Evolutionary conservation across 2,797 vertebrate genomes (phyloP).

Genomic region (Loriculus beryllinus): DNA sequence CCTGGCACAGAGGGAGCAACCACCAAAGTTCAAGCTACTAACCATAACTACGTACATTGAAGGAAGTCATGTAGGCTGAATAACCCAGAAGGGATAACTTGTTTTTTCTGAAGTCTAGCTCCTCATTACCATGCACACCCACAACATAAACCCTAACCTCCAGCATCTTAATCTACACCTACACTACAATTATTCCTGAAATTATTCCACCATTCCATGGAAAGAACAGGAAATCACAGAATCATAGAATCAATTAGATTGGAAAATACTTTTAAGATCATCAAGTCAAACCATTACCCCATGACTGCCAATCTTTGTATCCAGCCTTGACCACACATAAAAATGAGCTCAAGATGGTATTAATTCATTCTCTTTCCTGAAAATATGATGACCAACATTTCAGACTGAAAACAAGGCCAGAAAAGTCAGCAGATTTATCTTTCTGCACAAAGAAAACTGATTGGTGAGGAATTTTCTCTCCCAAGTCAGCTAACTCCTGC

Average conservation of each 20-base stretch:
- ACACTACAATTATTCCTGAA: neutral
- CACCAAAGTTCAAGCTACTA: neutral
- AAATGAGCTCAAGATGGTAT: neutral
- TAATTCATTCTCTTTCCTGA: neutral
- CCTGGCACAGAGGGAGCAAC: accelerated
- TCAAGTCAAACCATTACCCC: neutral
- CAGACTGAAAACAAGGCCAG: neutral
- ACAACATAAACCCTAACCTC: neutral
- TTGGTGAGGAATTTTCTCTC: neutral
- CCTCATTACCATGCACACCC: neutral
- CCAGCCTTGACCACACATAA: neutral
- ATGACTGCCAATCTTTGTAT: accelerated
- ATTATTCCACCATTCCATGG: neutral
- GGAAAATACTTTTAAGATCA: neutral
- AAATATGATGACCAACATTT: neutral
- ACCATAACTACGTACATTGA: neutral
- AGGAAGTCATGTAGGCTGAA: neutral
- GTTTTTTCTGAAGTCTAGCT: neutral
- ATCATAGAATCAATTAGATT: neutral
- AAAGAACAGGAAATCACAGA: neutral
- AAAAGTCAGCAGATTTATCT: neutral
- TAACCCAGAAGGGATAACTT: neutral
- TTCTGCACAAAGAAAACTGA: neutral
- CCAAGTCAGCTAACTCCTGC: neutral
- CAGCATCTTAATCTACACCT: neutral